phyloP scores from a whole-genome alignment of 2,113 vertebrate species.

The Amia ocellicauda region DNA sequence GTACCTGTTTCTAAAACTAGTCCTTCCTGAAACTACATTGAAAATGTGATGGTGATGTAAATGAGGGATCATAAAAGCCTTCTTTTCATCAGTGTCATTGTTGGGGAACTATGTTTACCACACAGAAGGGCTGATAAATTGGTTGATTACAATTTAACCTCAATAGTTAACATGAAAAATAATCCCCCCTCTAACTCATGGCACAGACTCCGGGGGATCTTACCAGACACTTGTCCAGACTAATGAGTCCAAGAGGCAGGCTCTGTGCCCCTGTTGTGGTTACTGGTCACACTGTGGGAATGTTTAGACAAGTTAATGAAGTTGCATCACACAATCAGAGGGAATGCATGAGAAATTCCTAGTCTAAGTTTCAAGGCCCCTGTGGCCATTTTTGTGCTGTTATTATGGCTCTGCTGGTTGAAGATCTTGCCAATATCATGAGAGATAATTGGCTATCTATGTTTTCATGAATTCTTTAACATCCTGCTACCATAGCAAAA shows the following conservation, averaged over 20 bases:
- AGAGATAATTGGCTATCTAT: not conserved
- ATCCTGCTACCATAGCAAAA: no score
- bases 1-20: no score
- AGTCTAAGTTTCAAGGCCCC: slow-evolving; percentile 16
- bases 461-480: not conserved
- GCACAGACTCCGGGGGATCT: no score
- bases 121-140: no score
- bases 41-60: no score
- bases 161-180: no score
- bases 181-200: no score
- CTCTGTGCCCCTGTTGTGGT: slow-evolving; percentile 10
- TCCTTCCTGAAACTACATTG: no score
- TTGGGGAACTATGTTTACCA: no score
- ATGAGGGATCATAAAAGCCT: no score
- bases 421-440: not conserved
- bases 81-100: no score
- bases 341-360: not conserved
- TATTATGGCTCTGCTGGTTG: slow-evolving; percentile 8
- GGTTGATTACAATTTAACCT: no score
- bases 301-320: slow-evolving; percentile 7
- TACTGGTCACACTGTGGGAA: slow-evolving; percentile 35
- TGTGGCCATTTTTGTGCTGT: not conserved
- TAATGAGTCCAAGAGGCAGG: slow-evolving; percentile 10
- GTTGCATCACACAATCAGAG: slow-evolving; percentile 7
- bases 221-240: not conserved